Percentiles rank a stretch among this genome's conserved stretches.
These are phyloP conservation scores for Mesocentrotus franciscanus DNA, from an alignment of 53 echinoderm and acorn worm genomes.

Conservation along the genomic window DNA sequence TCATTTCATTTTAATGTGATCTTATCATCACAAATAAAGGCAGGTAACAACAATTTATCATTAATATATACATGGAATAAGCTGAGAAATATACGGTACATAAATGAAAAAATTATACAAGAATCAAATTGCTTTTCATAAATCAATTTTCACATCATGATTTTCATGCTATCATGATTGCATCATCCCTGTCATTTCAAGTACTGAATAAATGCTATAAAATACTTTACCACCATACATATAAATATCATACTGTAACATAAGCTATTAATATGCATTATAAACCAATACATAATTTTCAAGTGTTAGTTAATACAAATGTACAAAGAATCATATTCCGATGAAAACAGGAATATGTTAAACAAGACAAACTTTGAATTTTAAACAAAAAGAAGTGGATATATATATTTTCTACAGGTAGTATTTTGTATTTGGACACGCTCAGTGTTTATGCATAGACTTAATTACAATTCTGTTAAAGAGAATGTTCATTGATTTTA, in stretches of 20 bases:
- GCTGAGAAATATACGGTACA: not conserved
- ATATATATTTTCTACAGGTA: too few relatives aligned
- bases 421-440: too few relatives aligned
- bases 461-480: too few relatives aligned
- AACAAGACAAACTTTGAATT: too few relatives aligned
- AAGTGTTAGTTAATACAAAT: too few relatives aligned
- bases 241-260: not conserved
- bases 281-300: not conserved
- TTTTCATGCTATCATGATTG: conserved; percentile 16
- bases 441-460: too few relatives aligned
- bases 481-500: too few relatives aligned
- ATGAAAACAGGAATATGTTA: too few relatives aligned
- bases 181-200: conserved; percentile 7
- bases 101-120: not conserved
- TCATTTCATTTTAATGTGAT: conserved; percentile 12
- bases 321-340: too few relatives aligned
- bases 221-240: not conserved
- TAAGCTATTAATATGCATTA: not conserved
- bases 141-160: conserved; percentile 30
- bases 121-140: not conserved
- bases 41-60: not conserved
- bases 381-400: too few relatives aligned
- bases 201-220: not conserved
- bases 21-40: not conserved
- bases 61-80: not conserved